Evolutionary conservation across 2,888 invertebrate genomes (phyloP), one percentile per base, ranked within the genome.

Genomic region (Lasioglossum malachurum): DNA sequence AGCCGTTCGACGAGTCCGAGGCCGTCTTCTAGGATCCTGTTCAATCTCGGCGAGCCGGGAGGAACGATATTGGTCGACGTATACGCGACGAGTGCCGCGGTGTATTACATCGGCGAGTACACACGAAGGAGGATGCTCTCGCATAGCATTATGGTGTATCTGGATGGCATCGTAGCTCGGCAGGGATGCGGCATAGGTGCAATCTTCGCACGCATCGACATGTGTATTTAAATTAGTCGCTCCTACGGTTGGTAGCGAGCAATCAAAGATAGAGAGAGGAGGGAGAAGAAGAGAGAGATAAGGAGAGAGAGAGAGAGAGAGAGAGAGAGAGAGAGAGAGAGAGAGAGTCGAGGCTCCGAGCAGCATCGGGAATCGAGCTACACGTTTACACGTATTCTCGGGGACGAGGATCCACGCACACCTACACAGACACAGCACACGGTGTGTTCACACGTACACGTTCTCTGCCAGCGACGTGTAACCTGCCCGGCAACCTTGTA

Each of bases 191-290:
- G 91, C 89, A 93, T 92, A 93, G 93, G 93, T 93, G 93, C 93
- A 95, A 95, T 95, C 95, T 94, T 93, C 92, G 94, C 94, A 93
- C 94, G 93, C 94, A 95, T 94, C 94, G 94, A 95, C 95, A 94
- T 94, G 94, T 94, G 95, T 94, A 95, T 95, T 95, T 94, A 95
- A 95, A 95, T 95, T 94, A 94, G 94, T 93, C 93, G 94, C 93
- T 92, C 90, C 93, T 92, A 93, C 92, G 92, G 93, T 92, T 93
- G 92, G 93, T 92, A 91, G 91, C 60, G 27, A 60, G 60, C 60
- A 60, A 60, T 60, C 60, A 60, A 27, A 60, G 60, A 60, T 60
- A 27, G 60, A 5, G 57, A 57, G 27, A n/a, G 12, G 0, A 14
- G 60, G 14, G 14, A 3, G 27, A 60, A 27, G 60, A 27, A 27